These are phyloP conservation scores for Conger conger DNA, from an alignment of 2,113 vertebrate genomes.

Conservation along the genomic window DNA sequence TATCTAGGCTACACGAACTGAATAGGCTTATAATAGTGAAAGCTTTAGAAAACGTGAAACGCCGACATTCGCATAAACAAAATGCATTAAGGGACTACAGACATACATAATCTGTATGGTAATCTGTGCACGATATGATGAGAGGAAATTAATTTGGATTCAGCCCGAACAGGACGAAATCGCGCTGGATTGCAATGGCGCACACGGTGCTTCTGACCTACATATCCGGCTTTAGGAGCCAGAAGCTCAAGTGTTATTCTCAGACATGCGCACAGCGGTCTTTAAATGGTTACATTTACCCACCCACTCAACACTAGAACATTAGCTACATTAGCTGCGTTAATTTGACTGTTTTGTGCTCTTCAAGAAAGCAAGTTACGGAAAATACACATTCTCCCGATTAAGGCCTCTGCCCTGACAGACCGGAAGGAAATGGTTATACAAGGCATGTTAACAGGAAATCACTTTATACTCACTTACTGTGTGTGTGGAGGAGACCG, in stretches of 20 bases:
- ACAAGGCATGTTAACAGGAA: slow-evolving; percentile 3
- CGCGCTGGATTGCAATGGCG: neutral
- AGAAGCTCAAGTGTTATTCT: neutral
- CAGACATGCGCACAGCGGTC: neutral
- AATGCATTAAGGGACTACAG: neutral
- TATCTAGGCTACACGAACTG: too few relatives aligned
- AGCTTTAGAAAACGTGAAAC: too few relatives aligned
- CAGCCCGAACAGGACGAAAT: neutral
- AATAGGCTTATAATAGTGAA: neutral
- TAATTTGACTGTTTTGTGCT: neutral
- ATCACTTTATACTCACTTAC: slow-evolving; percentile 2
- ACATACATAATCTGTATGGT: neutral
- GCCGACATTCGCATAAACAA: neutral
- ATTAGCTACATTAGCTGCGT: neutral
- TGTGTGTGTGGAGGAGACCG: neutral
- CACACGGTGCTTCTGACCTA: neutral
- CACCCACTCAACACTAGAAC: neutral
- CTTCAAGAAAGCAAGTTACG: slow-evolving; percentile 4
- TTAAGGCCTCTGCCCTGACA: neutral
- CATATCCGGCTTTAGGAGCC: neutral
- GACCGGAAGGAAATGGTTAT: slow-evolving; percentile 14
- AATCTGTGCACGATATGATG: slow-evolving; percentile 4
- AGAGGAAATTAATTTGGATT: neutral
- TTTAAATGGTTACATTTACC: neutral
- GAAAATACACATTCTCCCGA: neutral